phyloP scores from a whole-genome alignment of 2,113 vertebrate genomes.

The Penelope pileata region DNA sequence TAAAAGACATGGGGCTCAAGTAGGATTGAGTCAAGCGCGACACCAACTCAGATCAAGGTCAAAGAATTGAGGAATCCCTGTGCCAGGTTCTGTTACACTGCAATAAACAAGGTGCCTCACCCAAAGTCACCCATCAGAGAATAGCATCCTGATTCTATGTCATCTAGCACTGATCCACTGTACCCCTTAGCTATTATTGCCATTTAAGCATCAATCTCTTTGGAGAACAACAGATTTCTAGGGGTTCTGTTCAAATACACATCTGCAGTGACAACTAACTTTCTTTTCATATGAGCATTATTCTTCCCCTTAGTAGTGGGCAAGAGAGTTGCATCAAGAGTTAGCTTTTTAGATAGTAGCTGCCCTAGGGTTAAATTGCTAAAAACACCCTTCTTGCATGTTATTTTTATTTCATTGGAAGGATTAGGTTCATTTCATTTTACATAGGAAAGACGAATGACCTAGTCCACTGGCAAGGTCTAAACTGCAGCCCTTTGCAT shows the following conservation, averaged over 20 bases:
- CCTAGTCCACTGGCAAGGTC: conserved; percentile 29
- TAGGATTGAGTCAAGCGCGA: not conserved
- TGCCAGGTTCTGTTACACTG: not conserved
- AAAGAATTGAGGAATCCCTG: not conserved
- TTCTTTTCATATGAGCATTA: not conserved
- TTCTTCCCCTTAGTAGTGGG: not conserved
- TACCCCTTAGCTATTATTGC: not conserved
- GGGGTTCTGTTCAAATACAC: not conserved
- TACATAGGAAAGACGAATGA: conserved; percentile 51
- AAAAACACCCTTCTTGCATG: conserved; percentile 16
- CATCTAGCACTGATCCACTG: not conserved
- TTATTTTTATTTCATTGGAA: conserved; percentile 39
- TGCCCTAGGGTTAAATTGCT: conserved; percentile 53
- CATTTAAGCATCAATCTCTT: not conserved
- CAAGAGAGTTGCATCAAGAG: not conserved
- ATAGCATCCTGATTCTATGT: not conserved
- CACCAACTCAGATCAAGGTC: not conserved
- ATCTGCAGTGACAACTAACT: not conserved
- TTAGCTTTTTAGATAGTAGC: conserved; percentile 45
- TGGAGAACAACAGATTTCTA: not conserved
- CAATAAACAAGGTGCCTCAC: not conserved
- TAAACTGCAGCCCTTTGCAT: conserved; percentile 57
- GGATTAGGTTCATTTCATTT: conserved; percentile 49
- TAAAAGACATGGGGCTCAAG: not conserved
- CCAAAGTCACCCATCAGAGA: not conserved